Conservation (phyloP, 2,797 vertebrate genomes). For the Alosa sapidissima region DNA sequence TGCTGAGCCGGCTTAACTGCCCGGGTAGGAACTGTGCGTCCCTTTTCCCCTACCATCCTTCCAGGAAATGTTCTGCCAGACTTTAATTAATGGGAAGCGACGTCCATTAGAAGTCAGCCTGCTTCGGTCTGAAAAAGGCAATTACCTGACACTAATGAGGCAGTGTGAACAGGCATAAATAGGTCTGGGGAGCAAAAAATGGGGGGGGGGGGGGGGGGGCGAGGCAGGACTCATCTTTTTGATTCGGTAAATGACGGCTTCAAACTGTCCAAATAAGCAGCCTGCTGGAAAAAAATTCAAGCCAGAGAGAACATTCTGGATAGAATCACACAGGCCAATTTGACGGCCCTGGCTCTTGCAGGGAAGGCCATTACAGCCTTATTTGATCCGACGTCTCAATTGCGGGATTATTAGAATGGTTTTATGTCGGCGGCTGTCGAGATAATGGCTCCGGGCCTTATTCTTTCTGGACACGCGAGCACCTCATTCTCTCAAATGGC, state of each 20-base stretch:
- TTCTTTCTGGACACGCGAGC: constrained; percentile 30
- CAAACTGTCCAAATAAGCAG: constrained; percentile 29
- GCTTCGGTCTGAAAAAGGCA: constrained; percentile 36
- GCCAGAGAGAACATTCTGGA: constrained; percentile 17
- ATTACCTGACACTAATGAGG: constrained; percentile 45
- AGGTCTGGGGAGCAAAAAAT: constrained; percentile 24
- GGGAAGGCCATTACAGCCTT: constrained; percentile 36
- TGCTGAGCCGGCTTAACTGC: constrained; percentile 26
- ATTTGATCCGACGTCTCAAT: constrained; percentile 41
- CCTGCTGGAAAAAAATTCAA: constrained; percentile 12
- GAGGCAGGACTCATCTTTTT: constrained; percentile 15
- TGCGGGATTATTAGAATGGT: constrained; percentile 34
- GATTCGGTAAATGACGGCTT: constrained; percentile 25
- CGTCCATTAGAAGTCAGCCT: constrained; percentile 34
- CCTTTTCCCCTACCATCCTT: constrained; percentile 17
- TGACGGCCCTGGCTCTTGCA: constrained; percentile 24
- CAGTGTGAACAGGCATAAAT: constrained; percentile 33
- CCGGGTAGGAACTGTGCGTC: constrained; percentile 14
- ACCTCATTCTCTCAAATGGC: constrained; percentile 39
- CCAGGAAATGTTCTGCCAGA: constrained; percentile 28
- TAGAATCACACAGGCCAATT: constrained; percentile 34
- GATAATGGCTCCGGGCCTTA: constrained; percentile 45
- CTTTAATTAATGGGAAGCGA: constrained; percentile 44
- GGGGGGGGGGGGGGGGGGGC: neutral
- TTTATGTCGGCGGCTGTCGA: constrained; percentile 31